Evolutionary conservation across 1,140 invertebrate genomes (phyloP).

Genomic region (Drosophila kohkoa): DNA sequence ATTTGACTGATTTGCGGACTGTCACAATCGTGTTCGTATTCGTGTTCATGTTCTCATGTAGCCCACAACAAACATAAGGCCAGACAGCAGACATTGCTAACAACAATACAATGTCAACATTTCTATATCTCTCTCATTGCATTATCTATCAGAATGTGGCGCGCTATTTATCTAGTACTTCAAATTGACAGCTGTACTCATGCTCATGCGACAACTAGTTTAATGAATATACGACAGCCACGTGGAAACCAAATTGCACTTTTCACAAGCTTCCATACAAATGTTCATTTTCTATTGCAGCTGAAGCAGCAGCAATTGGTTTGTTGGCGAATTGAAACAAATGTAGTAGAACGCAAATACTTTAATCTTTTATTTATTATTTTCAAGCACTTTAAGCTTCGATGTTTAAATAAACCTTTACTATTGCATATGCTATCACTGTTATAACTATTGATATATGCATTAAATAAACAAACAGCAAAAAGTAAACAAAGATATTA

Average conservation of each 20-base stretch:
- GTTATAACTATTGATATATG: no score
- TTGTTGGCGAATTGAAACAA: no score
- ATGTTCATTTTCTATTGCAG: background rate
- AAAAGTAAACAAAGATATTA: no score
- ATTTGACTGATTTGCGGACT: conserved; percentile 41
- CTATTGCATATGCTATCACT: no score
- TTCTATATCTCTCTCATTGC: conserved; percentile 53
- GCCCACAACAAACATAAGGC: conserved; percentile 44
- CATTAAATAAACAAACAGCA: no score
- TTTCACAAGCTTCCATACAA: conserved; percentile 56
- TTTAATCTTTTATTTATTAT: no score
- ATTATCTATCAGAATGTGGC: conserved; percentile 53
- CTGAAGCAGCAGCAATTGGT: no score
- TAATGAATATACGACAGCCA: conserved; percentile 29
- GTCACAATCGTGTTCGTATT: background rate
- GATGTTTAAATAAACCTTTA: no score
- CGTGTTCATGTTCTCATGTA: conserved; percentile 31
- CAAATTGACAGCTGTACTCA: conserved; percentile 73
- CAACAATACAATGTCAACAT: conserved; percentile 65
- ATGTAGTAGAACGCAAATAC: no score
- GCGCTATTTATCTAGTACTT: conserved; percentile 73
- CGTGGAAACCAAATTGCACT: conserved; percentile 62
- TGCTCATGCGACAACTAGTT: conserved; percentile 4
- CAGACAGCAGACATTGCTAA: conserved; percentile 22
- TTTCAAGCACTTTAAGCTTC: no score